Percentiles rank a stretch among this genome's conserved stretches.
Conservation (phyloP, 2,797 vertebrate genomes). For the Coregonus sp. region DNA sequence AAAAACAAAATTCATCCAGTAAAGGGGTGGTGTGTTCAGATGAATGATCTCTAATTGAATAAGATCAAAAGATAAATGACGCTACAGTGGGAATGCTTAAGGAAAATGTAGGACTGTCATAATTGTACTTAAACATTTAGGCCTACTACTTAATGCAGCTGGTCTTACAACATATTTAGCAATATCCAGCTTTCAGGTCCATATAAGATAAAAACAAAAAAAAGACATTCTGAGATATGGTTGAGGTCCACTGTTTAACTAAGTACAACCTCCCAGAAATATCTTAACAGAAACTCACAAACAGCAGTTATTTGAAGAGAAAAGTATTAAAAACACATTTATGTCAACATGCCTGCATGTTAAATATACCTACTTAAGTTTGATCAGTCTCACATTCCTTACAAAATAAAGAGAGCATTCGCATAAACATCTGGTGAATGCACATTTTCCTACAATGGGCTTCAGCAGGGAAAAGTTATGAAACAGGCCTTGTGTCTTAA, state of each 20-base stretch:
- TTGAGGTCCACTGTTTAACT: background rate
- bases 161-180: background rate
- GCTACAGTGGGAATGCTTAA: slow-evolving; percentile 43
- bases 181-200: background rate
- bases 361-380: slow-evolving; percentile 56
- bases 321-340: slow-evolving; percentile 40
- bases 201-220: background rate
- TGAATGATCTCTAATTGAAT: background rate
- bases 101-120: slow-evolving; percentile 19
- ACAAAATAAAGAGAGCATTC: slow-evolving; percentile 53
- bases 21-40: slow-evolving; percentile 40
- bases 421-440: slow-evolving; percentile 61
- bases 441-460: slow-evolving; percentile 53
- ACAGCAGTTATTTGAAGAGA: slow-evolving; percentile 38
- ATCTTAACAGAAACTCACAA: background rate
- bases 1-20: slow-evolving; percentile 26
- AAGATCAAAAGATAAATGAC: slow-evolving; percentile 27
- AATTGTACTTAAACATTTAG: background rate
- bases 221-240: background rate
- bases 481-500: background rate
- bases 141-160: background rate
- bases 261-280: background rate
- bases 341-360: slow-evolving; percentile 83
- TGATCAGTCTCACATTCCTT: slow-evolving; percentile 60
- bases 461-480: slow-evolving; percentile 52